These are phyloP conservation scores for Oxyura jamaicensis DNA, from an alignment of 2,113 vertebrate genomes.

Conservation along the genomic window DNA sequence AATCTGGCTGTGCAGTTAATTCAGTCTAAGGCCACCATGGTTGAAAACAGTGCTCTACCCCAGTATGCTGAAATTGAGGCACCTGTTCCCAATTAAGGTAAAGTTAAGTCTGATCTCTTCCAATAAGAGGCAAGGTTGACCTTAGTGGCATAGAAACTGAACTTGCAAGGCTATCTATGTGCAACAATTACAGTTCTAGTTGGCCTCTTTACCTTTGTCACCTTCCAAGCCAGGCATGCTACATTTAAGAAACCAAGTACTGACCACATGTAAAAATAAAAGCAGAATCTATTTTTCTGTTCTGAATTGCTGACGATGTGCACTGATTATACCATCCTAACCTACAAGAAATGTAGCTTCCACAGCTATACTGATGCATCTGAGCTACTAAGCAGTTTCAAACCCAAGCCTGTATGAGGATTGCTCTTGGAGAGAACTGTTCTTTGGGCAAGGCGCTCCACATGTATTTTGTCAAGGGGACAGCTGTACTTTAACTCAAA, in stretches of 20 bases:
- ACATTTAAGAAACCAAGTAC: background rate
- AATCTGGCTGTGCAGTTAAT: background rate
- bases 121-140: background rate
- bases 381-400: background rate
- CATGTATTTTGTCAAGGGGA: background rate
- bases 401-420: background rate
- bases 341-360: background rate
- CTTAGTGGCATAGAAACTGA: background rate
- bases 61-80: background rate
- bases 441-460: background rate
- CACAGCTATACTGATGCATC: background rate
- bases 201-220: background rate
- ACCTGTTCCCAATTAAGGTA: background rate
- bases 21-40: background rate
- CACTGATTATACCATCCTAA: background rate
- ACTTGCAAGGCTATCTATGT: background rate
- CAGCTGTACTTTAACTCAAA: conserved; percentile 16
- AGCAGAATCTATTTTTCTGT: background rate
- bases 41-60: background rate
- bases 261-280: background rate
- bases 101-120: background rate
- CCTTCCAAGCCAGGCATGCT: background rate
- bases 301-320: background rate
- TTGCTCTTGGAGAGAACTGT: background rate
- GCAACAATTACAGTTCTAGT: background rate